Evolutionary conservation across 1,140 invertebrate genomes (phyloP).

Genomic region (Zaprionus capensis): DNA sequence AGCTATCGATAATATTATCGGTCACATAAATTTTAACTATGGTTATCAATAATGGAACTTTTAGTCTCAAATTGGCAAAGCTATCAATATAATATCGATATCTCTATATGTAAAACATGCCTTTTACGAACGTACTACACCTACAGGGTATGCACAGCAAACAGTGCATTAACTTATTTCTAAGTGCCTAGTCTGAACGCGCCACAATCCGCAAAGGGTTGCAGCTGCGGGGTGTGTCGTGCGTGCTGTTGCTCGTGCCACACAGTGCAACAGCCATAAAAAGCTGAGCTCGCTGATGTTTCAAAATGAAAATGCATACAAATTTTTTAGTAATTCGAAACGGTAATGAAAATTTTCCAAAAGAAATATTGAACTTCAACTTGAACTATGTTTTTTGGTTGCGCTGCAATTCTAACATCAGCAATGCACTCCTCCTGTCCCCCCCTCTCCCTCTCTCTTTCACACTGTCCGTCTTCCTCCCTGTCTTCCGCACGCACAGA

Average conservation of each 20-base stretch:
- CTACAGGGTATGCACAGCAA: not conserved
- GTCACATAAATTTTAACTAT: too few species aligned
- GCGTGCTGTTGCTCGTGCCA: slow-evolving; percentile 8
- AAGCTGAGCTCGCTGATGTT: slow-evolving; percentile 44
- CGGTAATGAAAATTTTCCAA: slow-evolving; percentile 19
- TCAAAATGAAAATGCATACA: slow-evolving; percentile 52
- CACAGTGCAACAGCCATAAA: slow-evolving; percentile 52
- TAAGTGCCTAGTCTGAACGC: slow-evolving; percentile 4
- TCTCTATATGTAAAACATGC: too few species aligned
- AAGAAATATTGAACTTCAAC: slow-evolving; percentile 12
- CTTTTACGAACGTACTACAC: too few species aligned
- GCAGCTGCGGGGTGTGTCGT: slow-evolving; percentile 42
- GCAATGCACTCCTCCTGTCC: not conserved
- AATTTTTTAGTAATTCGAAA: slow-evolving; percentile 39
- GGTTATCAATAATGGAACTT: too few species aligned
- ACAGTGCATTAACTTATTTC: not conserved
- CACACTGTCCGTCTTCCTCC: not conserved
- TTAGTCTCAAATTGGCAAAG: too few species aligned
- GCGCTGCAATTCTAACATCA: slow-evolving; percentile 43
- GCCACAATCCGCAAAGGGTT: slow-evolving; percentile 50
- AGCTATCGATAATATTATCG: too few species aligned
- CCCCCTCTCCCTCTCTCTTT: not conserved
- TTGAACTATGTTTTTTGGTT: slow-evolving; percentile 23
- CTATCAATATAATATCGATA: too few species aligned
- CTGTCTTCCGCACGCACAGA: slow-evolving; percentile 33